Percentiles rank a stretch among this genome's conserved stretches.
Evolutionary conservation across 2,113 vertebrate species (phyloP).

Genomic region (Peromyscus polionotus): DNA sequence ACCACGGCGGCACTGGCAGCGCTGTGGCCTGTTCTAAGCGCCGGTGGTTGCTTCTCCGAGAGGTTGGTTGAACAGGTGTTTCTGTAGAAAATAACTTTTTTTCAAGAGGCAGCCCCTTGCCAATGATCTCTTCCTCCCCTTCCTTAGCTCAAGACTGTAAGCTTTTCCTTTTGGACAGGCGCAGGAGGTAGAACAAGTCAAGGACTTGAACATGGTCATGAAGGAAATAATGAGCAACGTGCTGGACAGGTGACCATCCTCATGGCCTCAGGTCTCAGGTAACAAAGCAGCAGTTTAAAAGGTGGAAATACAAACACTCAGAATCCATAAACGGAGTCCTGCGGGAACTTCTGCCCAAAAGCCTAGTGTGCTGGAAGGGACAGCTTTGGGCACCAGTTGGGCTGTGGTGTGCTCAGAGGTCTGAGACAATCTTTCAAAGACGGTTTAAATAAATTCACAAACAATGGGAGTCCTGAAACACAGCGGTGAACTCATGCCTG

Average conservation of each 20-base stretch:
- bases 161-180: neutral
- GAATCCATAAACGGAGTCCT: neutral
- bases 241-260: neutral
- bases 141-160: neutral
- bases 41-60: neutral
- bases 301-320: neutral
- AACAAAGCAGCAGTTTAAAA: neutral
- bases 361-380: neutral
- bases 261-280: neutral
- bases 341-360: neutral
- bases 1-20: neutral
- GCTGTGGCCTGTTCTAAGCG: neutral
- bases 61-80: neutral
- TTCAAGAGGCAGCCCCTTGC: neutral
- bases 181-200: accelerated
- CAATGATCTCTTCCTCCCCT: neutral
- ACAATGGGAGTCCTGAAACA: neutral
- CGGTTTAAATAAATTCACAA: neutral
- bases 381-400: neutral
- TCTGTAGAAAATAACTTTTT: neutral
- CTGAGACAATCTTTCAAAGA: neutral
- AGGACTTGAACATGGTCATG: accelerated
- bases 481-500: neutral
- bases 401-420: accelerated
- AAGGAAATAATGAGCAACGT: neutral